Evolutionary conservation across 2,797 vertebrate genomes (phyloP).

Genomic region (Selene dorsalis): DNA sequence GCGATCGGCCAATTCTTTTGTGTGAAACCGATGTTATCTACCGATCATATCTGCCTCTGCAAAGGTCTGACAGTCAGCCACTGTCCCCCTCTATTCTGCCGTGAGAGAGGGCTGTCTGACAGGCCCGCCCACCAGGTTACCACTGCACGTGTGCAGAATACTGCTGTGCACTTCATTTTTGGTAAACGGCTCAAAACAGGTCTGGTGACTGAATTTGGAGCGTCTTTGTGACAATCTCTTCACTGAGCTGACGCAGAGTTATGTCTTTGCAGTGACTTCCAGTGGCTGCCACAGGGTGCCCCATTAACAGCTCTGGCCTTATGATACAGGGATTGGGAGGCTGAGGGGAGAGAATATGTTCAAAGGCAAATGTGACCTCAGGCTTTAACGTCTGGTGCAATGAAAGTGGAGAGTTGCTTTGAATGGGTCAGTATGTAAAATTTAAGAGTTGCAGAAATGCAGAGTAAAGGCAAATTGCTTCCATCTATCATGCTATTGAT

Average conservation of each 20-base stretch:
- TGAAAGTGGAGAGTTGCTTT: constrained; percentile 20
- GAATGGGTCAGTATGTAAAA: constrained; percentile 19
- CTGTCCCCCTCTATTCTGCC: too few species aligned
- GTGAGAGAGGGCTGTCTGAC: too few species aligned
- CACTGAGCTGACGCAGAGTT: constrained; percentile 55
- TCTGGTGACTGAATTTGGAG: constrained; percentile 1
- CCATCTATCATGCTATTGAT: background rate
- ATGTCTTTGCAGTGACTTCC: constrained; percentile 73
- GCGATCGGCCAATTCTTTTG: too few species aligned
- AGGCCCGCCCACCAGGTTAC: too few species aligned
- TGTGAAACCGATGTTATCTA: too few species aligned
- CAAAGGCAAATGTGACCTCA: constrained; percentile 60
- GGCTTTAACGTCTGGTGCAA: constrained; percentile 33
- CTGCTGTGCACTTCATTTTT: too few species aligned
- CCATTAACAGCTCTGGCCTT: constrained; percentile 58
- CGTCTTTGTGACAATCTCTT: constrained; percentile 10
- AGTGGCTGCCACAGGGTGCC: constrained; percentile 42
- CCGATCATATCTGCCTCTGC: too few species aligned
- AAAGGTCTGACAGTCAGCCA: too few species aligned
- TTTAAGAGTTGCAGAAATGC: background rate
- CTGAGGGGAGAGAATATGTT: constrained; percentile 35
- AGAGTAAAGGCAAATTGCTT: background rate
- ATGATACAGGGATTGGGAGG: constrained; percentile 43
- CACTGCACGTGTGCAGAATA: too few species aligned
- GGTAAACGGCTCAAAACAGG: too few species aligned